These are phyloP conservation scores for Eospalax fontanierii DNA, from an alignment of 2,797 vertebrate species.

Conservation along the genomic window DNA sequence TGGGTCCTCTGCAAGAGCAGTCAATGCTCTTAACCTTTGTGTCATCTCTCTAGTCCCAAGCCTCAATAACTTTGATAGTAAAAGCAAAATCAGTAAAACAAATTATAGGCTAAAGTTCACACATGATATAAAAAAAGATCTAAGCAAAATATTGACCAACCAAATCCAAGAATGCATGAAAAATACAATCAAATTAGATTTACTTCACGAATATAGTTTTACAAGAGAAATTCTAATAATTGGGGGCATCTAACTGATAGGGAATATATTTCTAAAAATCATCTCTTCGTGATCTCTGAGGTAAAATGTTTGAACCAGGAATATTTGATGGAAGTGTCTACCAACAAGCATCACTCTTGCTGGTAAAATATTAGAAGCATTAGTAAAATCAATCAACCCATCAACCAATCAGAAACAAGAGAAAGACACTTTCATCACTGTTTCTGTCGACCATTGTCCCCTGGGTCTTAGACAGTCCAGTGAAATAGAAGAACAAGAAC, in stretches of 20 bases:
- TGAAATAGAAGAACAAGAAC: not conserved
- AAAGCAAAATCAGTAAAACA: slow-evolving; percentile 18
- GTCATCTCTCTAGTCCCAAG: no score
- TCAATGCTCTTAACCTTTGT: no score
- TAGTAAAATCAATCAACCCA: slow-evolving; percentile 18
- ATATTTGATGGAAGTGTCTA: not conserved
- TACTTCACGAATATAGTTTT: not conserved
- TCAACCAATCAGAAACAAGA: slow-evolving; percentile 24
- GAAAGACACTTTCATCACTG: not conserved
- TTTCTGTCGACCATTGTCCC: not conserved
- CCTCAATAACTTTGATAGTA: not conserved
- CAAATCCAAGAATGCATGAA: slow-evolving; percentile 49
- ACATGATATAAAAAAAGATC: not conserved
- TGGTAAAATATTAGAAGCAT: not conserved
- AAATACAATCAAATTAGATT: slow-evolving; percentile 36
- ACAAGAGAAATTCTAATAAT: slow-evolving; percentile 17
- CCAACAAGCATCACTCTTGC: not conserved
- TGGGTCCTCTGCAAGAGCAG: no score
- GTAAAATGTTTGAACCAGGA: slow-evolving; percentile 23
- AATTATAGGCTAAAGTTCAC: slow-evolving; percentile 14
- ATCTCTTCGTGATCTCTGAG: not conserved
- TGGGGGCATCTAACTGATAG: not conserved
- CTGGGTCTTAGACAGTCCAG: not conserved
- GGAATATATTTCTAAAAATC: not conserved
- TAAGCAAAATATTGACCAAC: slow-evolving; percentile 34